Evolutionary conservation across 2,113 vertebrate species (phyloP).

Genomic region (Pholis gunnellus): DNA sequence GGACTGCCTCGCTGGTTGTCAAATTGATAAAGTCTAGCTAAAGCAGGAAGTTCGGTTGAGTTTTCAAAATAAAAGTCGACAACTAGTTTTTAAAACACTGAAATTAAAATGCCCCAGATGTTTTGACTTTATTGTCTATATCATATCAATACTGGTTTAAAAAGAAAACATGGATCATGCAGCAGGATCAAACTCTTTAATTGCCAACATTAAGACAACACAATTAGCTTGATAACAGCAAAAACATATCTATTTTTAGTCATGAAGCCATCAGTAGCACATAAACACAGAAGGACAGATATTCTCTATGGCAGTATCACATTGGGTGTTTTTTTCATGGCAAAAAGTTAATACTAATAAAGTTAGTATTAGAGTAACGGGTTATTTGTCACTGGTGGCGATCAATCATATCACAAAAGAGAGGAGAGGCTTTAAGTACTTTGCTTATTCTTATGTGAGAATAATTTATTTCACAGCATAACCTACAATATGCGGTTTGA

Average conservation of each 20-base stretch:
- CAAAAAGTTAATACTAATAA: too few relatives aligned
- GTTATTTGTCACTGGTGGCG: neutral
- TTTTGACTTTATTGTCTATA: neutral
- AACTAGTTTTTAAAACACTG: too few relatives aligned
- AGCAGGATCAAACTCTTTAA: slow-evolving; percentile 8
- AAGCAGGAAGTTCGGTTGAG: neutral
- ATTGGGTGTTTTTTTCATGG: neutral
- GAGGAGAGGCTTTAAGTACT: slow-evolving; percentile 15
- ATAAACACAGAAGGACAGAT: neutral
- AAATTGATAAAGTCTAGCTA: too few relatives aligned
- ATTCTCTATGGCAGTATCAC: neutral
- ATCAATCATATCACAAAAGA: slow-evolving; percentile 2
- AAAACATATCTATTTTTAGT: neutral
- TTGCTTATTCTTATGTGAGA: neutral
- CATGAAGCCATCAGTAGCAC: neutral
- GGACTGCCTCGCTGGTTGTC: neutral
- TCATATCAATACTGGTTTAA: neutral
- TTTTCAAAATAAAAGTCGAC: slow-evolving; percentile 40
- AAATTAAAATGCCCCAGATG: too few relatives aligned
- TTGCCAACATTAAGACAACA: neutral
- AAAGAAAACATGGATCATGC: neutral
- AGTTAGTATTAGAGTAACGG: slow-evolving; percentile 26
- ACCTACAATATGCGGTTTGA: slow-evolving; percentile 84
- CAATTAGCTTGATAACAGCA: slow-evolving; percentile 6
- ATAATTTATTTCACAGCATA: slow-evolving; percentile 88